Base-by-base conservation (phyloP, 2,888 invertebrate species). In the Pristionchus maxplancki region DNA sequence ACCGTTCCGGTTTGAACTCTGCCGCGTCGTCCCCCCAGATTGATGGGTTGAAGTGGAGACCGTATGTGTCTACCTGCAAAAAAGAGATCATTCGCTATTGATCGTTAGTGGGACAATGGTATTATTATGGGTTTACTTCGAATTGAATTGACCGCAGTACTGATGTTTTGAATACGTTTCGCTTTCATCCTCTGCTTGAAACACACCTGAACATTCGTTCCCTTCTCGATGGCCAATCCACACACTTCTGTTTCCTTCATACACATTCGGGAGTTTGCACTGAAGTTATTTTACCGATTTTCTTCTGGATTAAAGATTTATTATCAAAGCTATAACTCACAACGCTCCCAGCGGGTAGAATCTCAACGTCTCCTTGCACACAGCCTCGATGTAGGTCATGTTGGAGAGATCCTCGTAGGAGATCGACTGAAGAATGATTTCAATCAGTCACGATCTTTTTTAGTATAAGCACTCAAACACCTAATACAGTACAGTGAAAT, bases 211-310 rank as follows among this genome's bases (percentile, higher is more conserved):
- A 94, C 89, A 37, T 78, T 50, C 8, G 90, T 91, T n/a, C 94
- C 94, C 53, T 92, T 89, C 48, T 93, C 92, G 44, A 94, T 67
- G 4, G 34, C 24, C 20, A 87, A 1, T 6, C 74, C 87, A 24
- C 87, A 67, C 74, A 87, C 71, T 31, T 74, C 71, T 24, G 87
- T 87, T 3, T 71, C 58, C 24, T 31, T 50, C 87, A 87, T 87
- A 50, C 87, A 87, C 50, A 15, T 31, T 24, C 87, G 67, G 5
- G 87, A 53, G 40, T 71, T 87, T 28, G 67, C 86, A n/a, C 85
- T 85, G 85, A 62, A 62, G 67, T 28, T 28, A 8, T 8, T 15
- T 37, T 31, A 9, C 15, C 8, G 5, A 78, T 31, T 67, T 67
- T 11, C 31, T 15, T 67, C 31, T 31, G 64, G 17, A 24, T 78